These are phyloP conservation scores for Enteromius unitaeniatus DNA, from an alignment of 2,797 vertebrate genomes.

Conservation along the genomic window DNA sequence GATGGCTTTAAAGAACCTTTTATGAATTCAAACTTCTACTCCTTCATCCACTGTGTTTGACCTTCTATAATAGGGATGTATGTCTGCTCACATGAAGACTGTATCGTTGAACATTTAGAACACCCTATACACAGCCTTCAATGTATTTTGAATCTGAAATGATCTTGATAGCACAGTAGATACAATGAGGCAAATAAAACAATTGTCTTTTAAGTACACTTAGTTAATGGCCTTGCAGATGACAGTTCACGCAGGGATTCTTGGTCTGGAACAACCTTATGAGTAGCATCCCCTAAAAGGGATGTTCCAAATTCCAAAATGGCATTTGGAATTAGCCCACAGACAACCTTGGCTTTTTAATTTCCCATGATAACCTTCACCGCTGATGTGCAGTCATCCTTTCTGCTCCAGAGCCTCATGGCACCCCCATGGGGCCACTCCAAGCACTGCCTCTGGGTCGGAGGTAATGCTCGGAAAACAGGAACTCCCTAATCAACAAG, in stretches of 20 bases:
- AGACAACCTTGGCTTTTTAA: slow-evolving; percentile 45
- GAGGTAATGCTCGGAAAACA: background rate
- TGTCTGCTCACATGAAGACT: background rate
- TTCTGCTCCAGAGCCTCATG: slow-evolving; percentile 25
- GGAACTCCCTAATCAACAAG: slow-evolving; percentile 14
- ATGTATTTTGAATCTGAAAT: background rate
- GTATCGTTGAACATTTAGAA: background rate
- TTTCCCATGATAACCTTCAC: slow-evolving; percentile 58
- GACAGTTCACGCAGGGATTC: background rate
- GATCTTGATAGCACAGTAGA: background rate
- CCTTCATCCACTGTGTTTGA: background rate
- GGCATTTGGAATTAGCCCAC: slow-evolving; percentile 6
- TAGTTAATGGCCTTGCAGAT: background rate
- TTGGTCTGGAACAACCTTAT: background rate
- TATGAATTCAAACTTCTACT: background rate
- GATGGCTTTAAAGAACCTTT: background rate
- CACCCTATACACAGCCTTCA: background rate
- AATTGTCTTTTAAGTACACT: background rate
- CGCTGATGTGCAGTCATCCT: slow-evolving; percentile 34
- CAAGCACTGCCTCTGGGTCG: background rate
- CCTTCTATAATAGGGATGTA: background rate
- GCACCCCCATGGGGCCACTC: slow-evolving; percentile 38
- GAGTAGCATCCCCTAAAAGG: background rate
- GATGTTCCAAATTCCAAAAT: background rate
- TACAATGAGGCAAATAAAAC: background rate